Base-by-base conservation (phyloP, 2,888 invertebrate species). In the Trisateles emortualis region DNA sequence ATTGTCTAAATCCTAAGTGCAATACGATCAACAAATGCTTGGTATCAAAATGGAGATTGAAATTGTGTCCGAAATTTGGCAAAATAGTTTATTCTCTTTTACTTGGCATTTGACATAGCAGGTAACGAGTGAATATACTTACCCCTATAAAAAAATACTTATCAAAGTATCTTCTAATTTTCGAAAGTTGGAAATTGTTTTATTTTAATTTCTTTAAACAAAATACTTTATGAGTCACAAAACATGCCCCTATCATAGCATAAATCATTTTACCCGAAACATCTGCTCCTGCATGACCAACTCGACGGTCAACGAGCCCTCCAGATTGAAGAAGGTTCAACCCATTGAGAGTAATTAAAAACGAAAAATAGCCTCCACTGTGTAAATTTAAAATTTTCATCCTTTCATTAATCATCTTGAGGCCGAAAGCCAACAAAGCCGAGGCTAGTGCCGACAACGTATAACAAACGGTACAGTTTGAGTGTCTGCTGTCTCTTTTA, bases 361-460 rank as follows among this genome's bases (percentile, higher is more conserved):
- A 46, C 51, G 52, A 62, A 66, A 70, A 69, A 69, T 56, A 52
- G 42, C 52, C 26, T 48, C 63, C 60, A 35, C 50, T 50, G 68
- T 78, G 68, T 72, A 79, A 81, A 78, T 84, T 85, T 83, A 72
- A 84, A 83, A 83, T 83, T 83, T 76, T 70, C 62, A 68, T 72
- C 64, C 64, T 72, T 70, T 79, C 85, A 84, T 86, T 83, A 85
- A 86, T 86, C 86, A 86, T 84, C 79, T 76, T 74, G 73, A 76
- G 76, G 76, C 77, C 74, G 76, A 80, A 78, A 76, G 76, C 74
- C 78, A 74, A 78, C 76, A 79, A 77, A 79, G 79, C 78, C 64
- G 64, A 57, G 68, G 71, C 75, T 80, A 74, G 77, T 69, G 82
- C 73, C 83, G 84, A 81, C 84, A 80, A 76, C 79, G 76, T 73